Conservation (phyloP, 2,888 invertebrate species). For the Drosophila barbarae region DNA sequence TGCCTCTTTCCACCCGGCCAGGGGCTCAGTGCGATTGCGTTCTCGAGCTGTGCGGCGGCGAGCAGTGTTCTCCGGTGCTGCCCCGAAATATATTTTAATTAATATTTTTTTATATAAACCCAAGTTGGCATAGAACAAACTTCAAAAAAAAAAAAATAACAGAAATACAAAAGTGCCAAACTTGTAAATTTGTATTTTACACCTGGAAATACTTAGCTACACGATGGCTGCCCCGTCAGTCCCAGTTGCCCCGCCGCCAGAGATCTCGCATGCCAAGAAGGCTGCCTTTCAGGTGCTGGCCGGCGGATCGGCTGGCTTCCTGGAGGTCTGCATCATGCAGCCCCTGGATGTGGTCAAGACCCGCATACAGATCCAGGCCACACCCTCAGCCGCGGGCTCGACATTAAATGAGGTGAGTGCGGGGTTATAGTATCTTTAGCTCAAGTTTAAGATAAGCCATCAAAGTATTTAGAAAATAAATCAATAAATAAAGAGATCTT, state of each 20-base stretch:
- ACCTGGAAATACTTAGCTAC: not conserved
- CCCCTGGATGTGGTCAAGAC: slow-evolving; percentile 97
- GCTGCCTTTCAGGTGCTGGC: slow-evolving; percentile 81
- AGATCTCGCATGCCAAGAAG: slow-evolving; percentile 69
- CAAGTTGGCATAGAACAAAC: not conserved
- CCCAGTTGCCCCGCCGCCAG: slow-evolving; percentile 6
- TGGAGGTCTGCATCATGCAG: slow-evolving; percentile 98
- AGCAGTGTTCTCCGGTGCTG: slow-evolving; percentile 16
- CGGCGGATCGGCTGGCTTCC: slow-evolving; percentile 95
- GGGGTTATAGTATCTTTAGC: not conserved
- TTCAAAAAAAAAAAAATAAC: not conserved
- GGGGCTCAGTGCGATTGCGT: slow-evolving; percentile 60
- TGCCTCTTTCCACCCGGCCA: slow-evolving; percentile 23
- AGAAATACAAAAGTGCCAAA: not conserved
- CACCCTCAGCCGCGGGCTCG: slow-evolving; percentile 1
- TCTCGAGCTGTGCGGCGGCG: slow-evolving; percentile 48
- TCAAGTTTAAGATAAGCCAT: not conserved
- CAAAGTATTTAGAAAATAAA: not conserved
- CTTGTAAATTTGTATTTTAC: not conserved
- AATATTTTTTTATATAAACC: no score
- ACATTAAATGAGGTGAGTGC: slow-evolving; percentile 65
- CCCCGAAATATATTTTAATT: not conserved
- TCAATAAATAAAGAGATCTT: no score
- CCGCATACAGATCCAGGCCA: slow-evolving; percentile 87
- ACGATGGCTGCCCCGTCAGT: slow-evolving; percentile 1